A percentile compares a stretch with the other conserved stretches of the same genome.
Evolutionary conservation across 64 coral and sea anemone genomes (phyloP).

Genomic region (Pocillopora damicornis): DNA sequence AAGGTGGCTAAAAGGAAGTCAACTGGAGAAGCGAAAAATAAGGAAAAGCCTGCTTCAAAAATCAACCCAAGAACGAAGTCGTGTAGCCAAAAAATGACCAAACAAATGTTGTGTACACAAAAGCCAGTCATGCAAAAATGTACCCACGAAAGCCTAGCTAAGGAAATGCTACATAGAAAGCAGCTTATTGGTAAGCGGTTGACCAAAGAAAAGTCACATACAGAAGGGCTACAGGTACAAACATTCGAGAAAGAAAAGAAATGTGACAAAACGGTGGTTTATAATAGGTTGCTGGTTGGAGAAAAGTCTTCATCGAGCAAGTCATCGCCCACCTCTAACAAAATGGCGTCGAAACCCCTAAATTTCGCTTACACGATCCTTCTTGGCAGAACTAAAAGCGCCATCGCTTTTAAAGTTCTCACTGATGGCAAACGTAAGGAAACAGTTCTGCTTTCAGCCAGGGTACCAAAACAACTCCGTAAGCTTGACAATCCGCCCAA

Average conservation of each 20-base stretch:
- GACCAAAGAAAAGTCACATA: not conserved
- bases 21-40: not conserved
- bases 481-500: not conserved
- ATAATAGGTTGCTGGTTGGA: not conserved
- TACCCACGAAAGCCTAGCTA: not conserved
- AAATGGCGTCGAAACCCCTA: not conserved
- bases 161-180: not conserved
- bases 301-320: not conserved
- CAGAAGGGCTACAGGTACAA: not conserved
- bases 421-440: not conserved
- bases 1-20: not conserved
- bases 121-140: not conserved
- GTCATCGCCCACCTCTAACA: not conserved
- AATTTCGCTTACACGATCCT: not conserved
- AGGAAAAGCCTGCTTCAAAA: not conserved
- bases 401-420: conserved; percentile 18
- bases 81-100: too few species aligned
- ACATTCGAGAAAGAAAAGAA: not conserved
- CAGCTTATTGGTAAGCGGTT: not conserved
- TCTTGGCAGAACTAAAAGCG: not conserved
- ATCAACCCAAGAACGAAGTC: too few species aligned
- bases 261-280: not conserved
- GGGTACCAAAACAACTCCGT: not conserved
- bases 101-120: too few species aligned
- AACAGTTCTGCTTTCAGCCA: not conserved